Evolutionary conservation across 2,888 invertebrate species (phyloP).

Genomic region (Prosopocoilus inquinatus): DNA sequence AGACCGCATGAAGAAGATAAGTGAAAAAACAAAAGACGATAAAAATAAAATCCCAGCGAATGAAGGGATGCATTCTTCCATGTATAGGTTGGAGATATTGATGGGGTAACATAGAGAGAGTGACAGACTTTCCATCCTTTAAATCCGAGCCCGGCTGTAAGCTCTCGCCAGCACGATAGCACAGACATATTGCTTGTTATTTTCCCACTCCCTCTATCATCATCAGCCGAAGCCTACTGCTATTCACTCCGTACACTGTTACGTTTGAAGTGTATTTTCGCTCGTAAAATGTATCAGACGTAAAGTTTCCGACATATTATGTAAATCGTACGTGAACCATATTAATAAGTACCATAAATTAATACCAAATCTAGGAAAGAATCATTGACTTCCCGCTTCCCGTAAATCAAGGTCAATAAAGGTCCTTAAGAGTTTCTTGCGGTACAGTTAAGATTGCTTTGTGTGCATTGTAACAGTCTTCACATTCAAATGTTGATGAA

Average conservation of each 20-base stretch:
- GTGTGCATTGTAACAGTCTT: too few relatives aligned
- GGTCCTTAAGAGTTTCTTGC: too few relatives aligned
- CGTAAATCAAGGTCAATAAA: too few relatives aligned
- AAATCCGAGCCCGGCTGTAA: conserved; percentile 20
- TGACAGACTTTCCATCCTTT: conserved; percentile 16
- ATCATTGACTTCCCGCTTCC: too few relatives aligned
- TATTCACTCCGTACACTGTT: conserved; percentile 4
- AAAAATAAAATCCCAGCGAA: conserved; percentile 11
- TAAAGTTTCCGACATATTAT: too few relatives aligned
- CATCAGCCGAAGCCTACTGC: conserved; percentile 6
- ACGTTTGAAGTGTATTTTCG: not conserved
- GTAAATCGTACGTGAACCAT: too few relatives aligned
- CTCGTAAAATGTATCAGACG: not conserved
- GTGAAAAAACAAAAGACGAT: conserved; percentile 16
- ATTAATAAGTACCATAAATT: too few relatives aligned
- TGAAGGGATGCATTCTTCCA: conserved; percentile 3
- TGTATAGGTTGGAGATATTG: conserved; percentile 20
- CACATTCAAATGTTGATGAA: too few relatives aligned
- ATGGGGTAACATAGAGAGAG: conserved; percentile 16
- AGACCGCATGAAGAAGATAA: conserved; percentile 13
- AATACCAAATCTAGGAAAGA: too few relatives aligned
- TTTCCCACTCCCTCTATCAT: conserved; percentile 16
- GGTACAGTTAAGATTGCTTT: too few relatives aligned
- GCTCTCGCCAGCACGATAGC: conserved; percentile 20
- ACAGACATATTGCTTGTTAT: conserved; percentile 24